phyloP scores from a whole-genome alignment of 2,797 vertebrate genomes.

The Cheirogaleus major region DNA sequence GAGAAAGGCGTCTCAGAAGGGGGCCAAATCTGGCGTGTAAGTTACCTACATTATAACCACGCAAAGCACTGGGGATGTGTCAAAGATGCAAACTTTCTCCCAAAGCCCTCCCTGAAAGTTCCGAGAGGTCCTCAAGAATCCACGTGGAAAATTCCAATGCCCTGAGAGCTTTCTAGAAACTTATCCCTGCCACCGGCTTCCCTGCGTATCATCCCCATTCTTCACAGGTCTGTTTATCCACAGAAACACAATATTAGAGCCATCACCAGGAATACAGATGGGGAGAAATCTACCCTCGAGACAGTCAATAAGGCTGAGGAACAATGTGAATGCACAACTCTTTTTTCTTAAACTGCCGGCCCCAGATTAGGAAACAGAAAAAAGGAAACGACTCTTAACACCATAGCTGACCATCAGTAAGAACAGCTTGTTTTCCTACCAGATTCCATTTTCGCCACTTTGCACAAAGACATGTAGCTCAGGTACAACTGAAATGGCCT shows the following conservation, averaged over 20 bases:
- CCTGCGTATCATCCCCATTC: not conserved
- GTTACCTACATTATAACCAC: not conserved
- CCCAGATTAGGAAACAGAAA: not conserved
- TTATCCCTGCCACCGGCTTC: not conserved
- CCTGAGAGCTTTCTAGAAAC: not conserved
- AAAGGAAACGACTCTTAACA: not conserved
- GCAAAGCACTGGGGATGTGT: not conserved
- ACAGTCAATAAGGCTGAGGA: not conserved
- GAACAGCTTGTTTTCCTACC: not conserved
- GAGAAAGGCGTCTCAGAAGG: not conserved
- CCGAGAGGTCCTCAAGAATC: not conserved
- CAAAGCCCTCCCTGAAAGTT: not conserved
- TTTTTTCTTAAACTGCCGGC: not conserved
- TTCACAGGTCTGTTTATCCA: not conserved
- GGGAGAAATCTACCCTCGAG: not conserved
- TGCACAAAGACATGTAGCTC: not conserved
- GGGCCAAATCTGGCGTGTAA: not conserved
- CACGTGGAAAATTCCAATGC: not conserved
- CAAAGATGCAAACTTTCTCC: not conserved
- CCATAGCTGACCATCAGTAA: not conserved
- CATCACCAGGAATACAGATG: not conserved
- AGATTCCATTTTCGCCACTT: not conserved
- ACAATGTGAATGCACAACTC: not conserved
- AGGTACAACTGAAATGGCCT: not conserved
- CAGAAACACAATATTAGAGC: not conserved